A percentile compares a stretch with the other conserved stretches of the same genome.
Evolutionary conservation across 2,113 vertebrate species (phyloP).

Genomic region (Halichoerus grypus): DNA sequence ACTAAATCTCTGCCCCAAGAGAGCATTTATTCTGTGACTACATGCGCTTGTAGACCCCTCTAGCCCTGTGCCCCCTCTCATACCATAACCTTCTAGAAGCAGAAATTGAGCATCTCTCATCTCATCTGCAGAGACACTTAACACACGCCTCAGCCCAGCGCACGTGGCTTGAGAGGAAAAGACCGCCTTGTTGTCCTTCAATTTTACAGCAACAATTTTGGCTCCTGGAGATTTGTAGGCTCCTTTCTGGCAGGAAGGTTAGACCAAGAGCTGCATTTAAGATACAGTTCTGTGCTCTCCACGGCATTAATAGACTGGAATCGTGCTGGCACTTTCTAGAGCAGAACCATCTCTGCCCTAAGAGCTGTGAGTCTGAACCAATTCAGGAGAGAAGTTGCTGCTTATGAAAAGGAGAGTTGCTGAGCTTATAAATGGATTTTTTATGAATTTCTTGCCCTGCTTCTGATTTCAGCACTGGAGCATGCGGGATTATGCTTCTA

Average conservation of each 20-base stretch:
- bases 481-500: not conserved
- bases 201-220: constrained; percentile 41
- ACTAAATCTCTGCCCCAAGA: not conserved
- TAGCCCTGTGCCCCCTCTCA: not conserved
- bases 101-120: not conserved
- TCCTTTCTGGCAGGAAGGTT: constrained; percentile 25
- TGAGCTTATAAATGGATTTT: constrained; percentile 31
- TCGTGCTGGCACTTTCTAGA: not conserved
- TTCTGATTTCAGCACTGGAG: constrained; percentile 34
- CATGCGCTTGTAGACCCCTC: rapidly evolving
- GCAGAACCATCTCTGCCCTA: not conserved
- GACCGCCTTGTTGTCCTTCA: not conserved
- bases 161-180: not conserved
- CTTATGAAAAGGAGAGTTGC: constrained; percentile 1
- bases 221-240: not conserved
- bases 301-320: not conserved
- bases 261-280: not conserved
- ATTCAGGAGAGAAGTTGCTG: not conserved
- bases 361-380: constrained; percentile 11
- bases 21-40: not conserved
- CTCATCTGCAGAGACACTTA: not conserved
- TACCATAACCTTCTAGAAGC: not conserved
- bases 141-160: not conserved
- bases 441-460: not conserved
- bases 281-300: not conserved